phyloP scores from a whole-genome alignment of 2,797 vertebrate genomes.

The Tachyglossus aculeatus region DNA sequence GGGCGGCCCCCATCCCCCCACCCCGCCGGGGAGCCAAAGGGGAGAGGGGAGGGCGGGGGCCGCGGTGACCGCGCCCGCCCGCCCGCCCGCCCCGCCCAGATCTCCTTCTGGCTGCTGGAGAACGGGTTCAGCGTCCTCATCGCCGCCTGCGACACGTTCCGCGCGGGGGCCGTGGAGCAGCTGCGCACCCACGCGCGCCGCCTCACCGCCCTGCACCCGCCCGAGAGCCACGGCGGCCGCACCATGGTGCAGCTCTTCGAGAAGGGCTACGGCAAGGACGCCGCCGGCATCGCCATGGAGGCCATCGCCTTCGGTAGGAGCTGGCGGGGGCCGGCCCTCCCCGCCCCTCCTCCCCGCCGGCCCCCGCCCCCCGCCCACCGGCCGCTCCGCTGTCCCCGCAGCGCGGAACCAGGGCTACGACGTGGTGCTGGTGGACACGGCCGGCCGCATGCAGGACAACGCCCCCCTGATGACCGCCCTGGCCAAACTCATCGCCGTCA shows the following conservation, averaged over 20 bases:
- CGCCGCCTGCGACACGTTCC: conserved; percentile 95
- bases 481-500: conserved; percentile 96
- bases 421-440: conserved; percentile 97
- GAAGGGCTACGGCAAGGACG: conserved; percentile 97
- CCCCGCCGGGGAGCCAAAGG: too few relatives aligned
- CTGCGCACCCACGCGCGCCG: conserved; percentile 94
- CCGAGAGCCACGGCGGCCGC: conserved; percentile 83
- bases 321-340: too few relatives aligned
- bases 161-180: conserved; percentile 95
- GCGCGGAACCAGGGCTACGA: conserved; percentile 95
- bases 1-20: not conserved
- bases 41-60: not conserved
- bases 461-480: conserved; percentile 94
- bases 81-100: conserved; percentile 69
- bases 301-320: conserved; percentile 95
- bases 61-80: accelerated
- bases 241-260: conserved; percentile 93
- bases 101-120: conserved; percentile 97
- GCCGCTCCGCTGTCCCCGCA: conserved; percentile 45
- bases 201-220: conserved; percentile 90
- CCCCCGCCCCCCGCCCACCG: not conserved
- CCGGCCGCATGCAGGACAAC: conserved; percentile 98
- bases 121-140: conserved; percentile 96
- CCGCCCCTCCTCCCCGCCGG: accelerated
- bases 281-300: conserved; percentile 97